Evolutionary conservation across 2,797 vertebrate genomes (phyloP), one percentile per base, ranked within the genome.

Genomic region (Perodicticus potto): DNA sequence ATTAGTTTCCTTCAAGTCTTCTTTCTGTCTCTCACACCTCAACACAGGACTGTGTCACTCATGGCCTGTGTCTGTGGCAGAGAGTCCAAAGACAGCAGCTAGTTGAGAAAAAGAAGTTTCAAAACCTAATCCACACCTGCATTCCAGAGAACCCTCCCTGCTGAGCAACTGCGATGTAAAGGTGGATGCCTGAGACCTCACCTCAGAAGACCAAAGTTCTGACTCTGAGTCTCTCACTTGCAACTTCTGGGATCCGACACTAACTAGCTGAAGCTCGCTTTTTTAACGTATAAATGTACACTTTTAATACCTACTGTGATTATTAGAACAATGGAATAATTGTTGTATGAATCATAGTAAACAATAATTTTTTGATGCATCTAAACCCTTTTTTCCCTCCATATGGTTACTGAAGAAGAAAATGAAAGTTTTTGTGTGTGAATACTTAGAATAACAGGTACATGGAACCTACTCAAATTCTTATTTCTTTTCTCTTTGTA

Each of bases 111-210:
- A 73, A 88, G 29, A 2, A n/a, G 7, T n/a, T 86, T 85, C 32
- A 27, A 16, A 57, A 59, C 0, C 2, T 3, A 9, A 11, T 23
- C 5, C 8, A 69, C 11, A 9, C 2, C 4, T 0, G 7, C 3
- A 27, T 43, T 78, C 6, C 22, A 23, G 0, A 16, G 6, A 6
- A 65, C 1, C 29, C 65, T 16, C 16, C 32, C 63, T 32, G 7
- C 5, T 5, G 29, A 9, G 4, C 0, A 74, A 37, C 43, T 3
- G 0, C 37, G 2, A 27, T 22, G 20, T 2, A 5, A 76, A 91
- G 49, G 16, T 13, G 40, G 17, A 70, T 72, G 11, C 22, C 29
- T 29, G 17, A 96, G n/a, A 37, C 20, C 20, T 19, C 23, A 32
- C 23, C 49, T 20, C 1, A 11, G 53, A 89, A 89, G n/a, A 29